A percentile compares a stretch with the other conserved stretches of the same genome.
Evolutionary conservation across 2,888 invertebrate species (phyloP).

Genomic region (Busseola fusca): DNA sequence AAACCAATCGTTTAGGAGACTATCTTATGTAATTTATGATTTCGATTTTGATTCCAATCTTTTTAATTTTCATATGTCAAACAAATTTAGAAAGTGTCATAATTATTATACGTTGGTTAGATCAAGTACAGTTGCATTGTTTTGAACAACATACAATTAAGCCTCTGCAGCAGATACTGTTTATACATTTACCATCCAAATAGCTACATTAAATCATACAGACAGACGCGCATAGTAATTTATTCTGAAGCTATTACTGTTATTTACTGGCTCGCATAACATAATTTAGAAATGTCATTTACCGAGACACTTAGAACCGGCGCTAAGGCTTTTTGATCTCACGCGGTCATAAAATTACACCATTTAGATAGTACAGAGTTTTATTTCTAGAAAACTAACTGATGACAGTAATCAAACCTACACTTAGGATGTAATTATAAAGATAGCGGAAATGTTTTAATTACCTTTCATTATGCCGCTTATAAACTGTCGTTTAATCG

Average conservation of each 20-base stretch:
- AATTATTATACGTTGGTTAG: not conserved
- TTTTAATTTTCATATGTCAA: not conserved
- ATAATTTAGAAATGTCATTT: conserved; percentile 52
- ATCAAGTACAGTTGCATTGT: not conserved
- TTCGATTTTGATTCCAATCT: not conserved
- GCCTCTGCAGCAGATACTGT: not conserved
- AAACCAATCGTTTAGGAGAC: no score
- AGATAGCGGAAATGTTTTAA: conserved; percentile 1
- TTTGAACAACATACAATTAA: not conserved
- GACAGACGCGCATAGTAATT: conserved; percentile 23
- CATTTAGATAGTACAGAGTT: conserved; percentile 8
- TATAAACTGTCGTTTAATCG: not conserved
- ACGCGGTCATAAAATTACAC: conserved; percentile 26
- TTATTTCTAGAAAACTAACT: not conserved
- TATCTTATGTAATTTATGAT: not conserved
- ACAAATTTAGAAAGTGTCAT: not conserved
- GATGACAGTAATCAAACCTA: not conserved
- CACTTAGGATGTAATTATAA: not conserved
- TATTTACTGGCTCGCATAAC: conserved; percentile 42
- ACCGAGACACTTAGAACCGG: conserved; percentile 11
- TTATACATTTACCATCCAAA: conserved; percentile 18
- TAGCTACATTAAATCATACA: conserved; percentile 40
- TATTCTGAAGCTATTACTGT: conserved; percentile 39
- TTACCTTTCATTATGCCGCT: not conserved
- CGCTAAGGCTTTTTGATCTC: conserved; percentile 25